Evolutionary conservation across 2,797 vertebrate genomes (phyloP), one percentile per base, ranked within the genome.

Genomic region (Heterohyrax brucei): DNA sequence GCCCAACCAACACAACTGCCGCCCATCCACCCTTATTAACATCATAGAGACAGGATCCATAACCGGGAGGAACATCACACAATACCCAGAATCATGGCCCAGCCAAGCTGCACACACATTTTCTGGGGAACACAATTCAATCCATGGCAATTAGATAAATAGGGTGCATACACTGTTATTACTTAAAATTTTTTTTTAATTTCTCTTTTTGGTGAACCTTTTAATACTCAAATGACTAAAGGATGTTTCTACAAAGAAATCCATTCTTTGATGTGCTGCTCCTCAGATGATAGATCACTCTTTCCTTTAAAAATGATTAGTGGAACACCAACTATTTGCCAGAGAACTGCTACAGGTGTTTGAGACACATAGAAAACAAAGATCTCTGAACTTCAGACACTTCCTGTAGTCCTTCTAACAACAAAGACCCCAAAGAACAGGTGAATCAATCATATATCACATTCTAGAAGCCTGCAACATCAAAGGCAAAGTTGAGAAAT

Each of bases 211-310:
- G 26, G 16, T 64, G 59, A 93, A 73, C 1, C 48, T 66, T 6
- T 68, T 33, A 73, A 13, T 82, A 89, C 46, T 89, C 56, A 82
- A 48, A 48, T 82, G 64, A 83, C 50, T 30, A 28, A 68, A 93
- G 79, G 10, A 61, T 78, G 48, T 86, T 94, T 96, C 50, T 61
- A 33, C 33, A 87, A 56, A 64, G 46, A 70, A 92, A 75, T 1
- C 46, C 66, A 73, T 66, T 30, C 6, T 94, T 91, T 75, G 50
- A 62, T 79, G 24, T 22, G 61, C 56, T 24, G 73, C n/a, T 94
- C 39, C 16, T 92, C 22, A 80, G 33, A 48, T 59, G 44, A 75
- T 92, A 44, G 53, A 68, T 68, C 6, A n/a, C 62, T 75, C 21
- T 91, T 80, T 68, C 16, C 56, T 66, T 78, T 13, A 46, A 30